phyloP scores from a whole-genome alignment of 2,888 invertebrate genomes.

The Eurytoma californica region DNA sequence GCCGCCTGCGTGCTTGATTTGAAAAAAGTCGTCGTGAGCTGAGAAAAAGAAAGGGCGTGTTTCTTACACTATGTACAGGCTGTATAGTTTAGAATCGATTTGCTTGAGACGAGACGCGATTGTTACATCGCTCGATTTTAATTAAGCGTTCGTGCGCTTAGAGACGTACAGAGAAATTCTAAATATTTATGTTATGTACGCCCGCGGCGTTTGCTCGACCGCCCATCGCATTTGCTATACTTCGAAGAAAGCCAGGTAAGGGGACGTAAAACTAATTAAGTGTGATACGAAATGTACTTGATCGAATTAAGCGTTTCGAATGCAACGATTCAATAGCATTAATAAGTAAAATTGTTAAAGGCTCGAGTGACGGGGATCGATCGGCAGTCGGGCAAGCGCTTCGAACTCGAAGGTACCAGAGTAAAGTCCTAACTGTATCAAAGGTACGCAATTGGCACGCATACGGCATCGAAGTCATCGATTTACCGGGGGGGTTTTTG shows the following conservation, averaged over 20 bases:
- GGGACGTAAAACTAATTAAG: background rate
- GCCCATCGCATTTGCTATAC: background rate
- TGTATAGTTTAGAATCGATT: constrained; percentile 35
- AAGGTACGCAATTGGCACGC: constrained; percentile 58
- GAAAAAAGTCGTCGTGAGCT: constrained; percentile 12
- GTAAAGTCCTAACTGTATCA: constrained; percentile 51
- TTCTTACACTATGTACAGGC: constrained; percentile 48
- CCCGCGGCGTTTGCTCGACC: constrained; percentile 11
- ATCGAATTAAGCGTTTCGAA: background rate
- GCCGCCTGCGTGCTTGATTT: constrained; percentile 50
- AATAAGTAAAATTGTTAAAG: background rate
- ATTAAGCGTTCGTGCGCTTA: constrained; percentile 30
- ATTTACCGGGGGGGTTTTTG: constrained; percentile 43
- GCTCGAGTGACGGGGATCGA: background rate
- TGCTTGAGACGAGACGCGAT: constrained; percentile 34
- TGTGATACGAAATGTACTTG: background rate
- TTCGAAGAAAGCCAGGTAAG: no score
- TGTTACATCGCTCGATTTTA: constrained; percentile 17
- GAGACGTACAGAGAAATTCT: constrained; percentile 37
- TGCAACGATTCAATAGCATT: background rate
- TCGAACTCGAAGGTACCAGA: constrained; percentile 52
- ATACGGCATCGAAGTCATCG: constrained; percentile 57
- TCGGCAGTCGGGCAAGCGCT: constrained; percentile 12
- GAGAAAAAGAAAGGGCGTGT: constrained; percentile 25
- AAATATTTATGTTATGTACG: constrained; percentile 39